Percentiles rank a stretch among this genome's conserved stretches.
Evolutionary conservation across 2,113 vertebrate species (phyloP).

Genomic region (Collichthys lucidus): DNA sequence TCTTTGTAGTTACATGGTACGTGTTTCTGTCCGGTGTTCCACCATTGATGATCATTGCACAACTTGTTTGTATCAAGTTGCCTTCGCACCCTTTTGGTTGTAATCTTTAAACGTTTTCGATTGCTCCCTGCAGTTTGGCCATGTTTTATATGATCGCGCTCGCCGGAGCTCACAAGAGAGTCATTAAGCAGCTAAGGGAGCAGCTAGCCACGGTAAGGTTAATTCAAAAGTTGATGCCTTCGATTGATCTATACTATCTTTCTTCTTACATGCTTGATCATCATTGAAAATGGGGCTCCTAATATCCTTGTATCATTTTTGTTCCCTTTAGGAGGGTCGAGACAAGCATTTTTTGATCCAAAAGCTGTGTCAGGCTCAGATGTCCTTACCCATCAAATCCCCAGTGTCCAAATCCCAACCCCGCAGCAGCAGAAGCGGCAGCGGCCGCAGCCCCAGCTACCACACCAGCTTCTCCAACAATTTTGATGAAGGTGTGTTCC

Average conservation of each 20-base stretch:
- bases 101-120: background rate
- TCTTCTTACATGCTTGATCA: background rate
- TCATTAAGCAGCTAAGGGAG: constrained; percentile 90
- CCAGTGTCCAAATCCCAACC: constrained; percentile 7
- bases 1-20: constrained; percentile 93
- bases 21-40: constrained; percentile 50
- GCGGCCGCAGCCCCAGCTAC: constrained; percentile 61
- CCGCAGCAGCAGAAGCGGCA: constrained; percentile 17
- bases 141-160: constrained; percentile 96
- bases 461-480: constrained; percentile 74
- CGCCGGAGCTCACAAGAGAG: constrained; percentile 91
- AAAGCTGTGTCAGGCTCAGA: constrained; percentile 89
- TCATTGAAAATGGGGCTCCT: background rate
- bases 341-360: constrained; percentile 93
- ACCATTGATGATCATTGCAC: background rate
- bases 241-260: background rate
- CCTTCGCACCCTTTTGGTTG: background rate
- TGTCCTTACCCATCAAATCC: background rate
- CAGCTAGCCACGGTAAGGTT: constrained; percentile 91
- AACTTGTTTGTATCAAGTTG: background rate
- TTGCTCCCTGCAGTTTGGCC: constrained; percentile 84
- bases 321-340: constrained; percentile 84
- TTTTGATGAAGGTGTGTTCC: constrained; percentile 62
- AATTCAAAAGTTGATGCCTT: background rate
- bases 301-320: background rate